Percentiles rank a stretch among this genome's conserved stretches.
Conservation (phyloP, 2,113 vertebrate genomes). For the Microcebus tavaratra region DNA sequence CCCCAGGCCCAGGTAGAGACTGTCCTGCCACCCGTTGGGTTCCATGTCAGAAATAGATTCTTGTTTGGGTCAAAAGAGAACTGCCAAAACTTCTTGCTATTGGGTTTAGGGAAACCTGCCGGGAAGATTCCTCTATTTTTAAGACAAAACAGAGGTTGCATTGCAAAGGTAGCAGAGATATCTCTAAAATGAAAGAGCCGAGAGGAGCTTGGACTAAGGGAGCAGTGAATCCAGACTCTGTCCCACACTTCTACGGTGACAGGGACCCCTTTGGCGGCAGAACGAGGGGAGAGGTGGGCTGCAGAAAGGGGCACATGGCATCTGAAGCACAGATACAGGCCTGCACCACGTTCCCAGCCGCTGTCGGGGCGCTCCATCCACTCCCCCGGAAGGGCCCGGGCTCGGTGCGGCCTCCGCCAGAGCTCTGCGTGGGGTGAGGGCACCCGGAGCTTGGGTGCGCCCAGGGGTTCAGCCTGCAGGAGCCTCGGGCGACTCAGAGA, state of each 20-base stretch:
- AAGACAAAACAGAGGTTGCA: neutral
- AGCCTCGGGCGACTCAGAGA: no score
- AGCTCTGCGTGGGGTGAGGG: neutral
- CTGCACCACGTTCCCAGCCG: fast-evolving
- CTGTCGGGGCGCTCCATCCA: fast-evolving
- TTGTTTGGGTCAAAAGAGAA: neutral
- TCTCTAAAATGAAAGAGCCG: neutral
- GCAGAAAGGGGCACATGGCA: no score
- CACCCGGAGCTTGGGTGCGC: neutral
- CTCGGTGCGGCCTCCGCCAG: fast-evolving
- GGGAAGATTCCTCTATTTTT: neutral
- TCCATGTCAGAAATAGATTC: neutral
- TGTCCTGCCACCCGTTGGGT: neutral
- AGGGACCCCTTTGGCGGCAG: neutral
- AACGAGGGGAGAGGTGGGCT: no score
- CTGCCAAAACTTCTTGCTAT: neutral
- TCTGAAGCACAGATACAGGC: neutral
- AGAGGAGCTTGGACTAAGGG: neutral
- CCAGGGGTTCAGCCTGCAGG: neutral
- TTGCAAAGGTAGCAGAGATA: neutral
- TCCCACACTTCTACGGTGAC: neutral
- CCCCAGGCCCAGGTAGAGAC: neutral
- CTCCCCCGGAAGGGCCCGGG: neutral
- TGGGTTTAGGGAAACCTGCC: neutral
- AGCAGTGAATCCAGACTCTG: neutral